A percentile compares a stretch with the other conserved stretches of the same genome.
Conservation (phyloP, 2,113 vertebrate genomes). For the Anseranas semipalmata region DNA sequence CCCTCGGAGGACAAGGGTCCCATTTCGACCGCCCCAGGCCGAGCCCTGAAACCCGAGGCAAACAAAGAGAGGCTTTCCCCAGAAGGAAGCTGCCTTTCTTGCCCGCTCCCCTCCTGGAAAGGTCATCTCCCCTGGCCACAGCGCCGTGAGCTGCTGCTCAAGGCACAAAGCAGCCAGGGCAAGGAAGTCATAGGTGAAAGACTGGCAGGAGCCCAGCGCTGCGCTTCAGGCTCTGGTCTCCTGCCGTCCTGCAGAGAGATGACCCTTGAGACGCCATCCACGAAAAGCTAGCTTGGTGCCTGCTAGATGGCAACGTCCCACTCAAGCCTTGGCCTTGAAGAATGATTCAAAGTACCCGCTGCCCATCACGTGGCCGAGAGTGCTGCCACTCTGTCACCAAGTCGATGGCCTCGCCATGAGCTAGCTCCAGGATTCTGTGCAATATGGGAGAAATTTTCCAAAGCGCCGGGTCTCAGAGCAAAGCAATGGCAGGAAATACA, state of each 20-base stretch:
- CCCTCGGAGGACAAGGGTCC: conserved; percentile 36
- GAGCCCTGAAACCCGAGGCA: not conserved
- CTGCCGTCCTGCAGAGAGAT: not conserved
- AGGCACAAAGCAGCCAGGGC: not conserved
- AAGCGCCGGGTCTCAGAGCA: not conserved
- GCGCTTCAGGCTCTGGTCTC: not conserved
- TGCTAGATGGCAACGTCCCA: not conserved
- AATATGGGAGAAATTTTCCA: not conserved
- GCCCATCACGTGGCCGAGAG: fast-evolving
- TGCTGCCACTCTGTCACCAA: not conserved
- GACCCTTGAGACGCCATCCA: not conserved
- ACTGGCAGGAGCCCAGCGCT: not conserved
- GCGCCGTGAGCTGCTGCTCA: not conserved
- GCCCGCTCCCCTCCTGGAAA: not conserved
- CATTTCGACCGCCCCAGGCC: not conserved
- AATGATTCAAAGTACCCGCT: not conserved
- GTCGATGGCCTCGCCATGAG: not conserved
- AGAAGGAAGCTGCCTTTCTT: conserved; percentile 39
- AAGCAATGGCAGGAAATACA: not conserved
- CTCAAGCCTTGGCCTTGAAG: not conserved
- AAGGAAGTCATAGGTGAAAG: not conserved
- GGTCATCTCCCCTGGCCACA: conserved; percentile 37
- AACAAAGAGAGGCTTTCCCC: conserved; percentile 27
- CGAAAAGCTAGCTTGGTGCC: not conserved
- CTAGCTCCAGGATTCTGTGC: not conserved